Base-by-base conservation (phyloP, 2,888 invertebrate genomes). In the Synergus gifuensis region DNA sequence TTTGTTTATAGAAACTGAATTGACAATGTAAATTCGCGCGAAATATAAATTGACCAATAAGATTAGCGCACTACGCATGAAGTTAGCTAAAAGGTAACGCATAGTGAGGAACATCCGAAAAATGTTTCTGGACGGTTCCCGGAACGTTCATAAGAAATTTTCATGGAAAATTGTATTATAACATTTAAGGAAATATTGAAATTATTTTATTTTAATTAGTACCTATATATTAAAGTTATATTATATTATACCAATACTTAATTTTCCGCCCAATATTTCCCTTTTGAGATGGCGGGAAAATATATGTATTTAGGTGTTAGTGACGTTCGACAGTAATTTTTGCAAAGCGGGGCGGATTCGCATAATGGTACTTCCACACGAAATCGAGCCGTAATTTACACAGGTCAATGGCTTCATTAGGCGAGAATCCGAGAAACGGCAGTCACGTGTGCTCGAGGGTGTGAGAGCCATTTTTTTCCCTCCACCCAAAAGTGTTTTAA, bases 331-430 rank as follows among this genome's bases (percentile, higher is more conserved):
- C 62, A 62, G 62, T 62, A 62, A 62, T 67, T 44, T 66, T 46
- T n/a, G 22, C 4, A 46, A 46, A 46, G 22, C 44, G 46, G 67
- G 67, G 42, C 14, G 67, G 42, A 18, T 42, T n/a, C 46, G 12
- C 36, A n/a, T 58, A 76, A 76, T 76, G 58, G 58, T 76, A 42
- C 40, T 58, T 76, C 18, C 22, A 76, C 76, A 76, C 76, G 76
- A 60, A 76, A 76, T 76, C 58, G 40, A 22, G 76, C 42, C 76
- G 58, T 58, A 76, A 60, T 60, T 76, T 58, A 76, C 58, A n/a
- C n/a, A 18, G 8, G 5, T 12, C 36, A 12, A 76, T 76, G 49
- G 60, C 54, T 76, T 76, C 40, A 58, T 76, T 76, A 76, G 42
- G 16, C 18, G 58, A 42, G 76, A 46, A 76, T 76, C 16, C 76